Evolutionary conservation across 2,888 invertebrate species (phyloP), one percentile per base, ranked within the genome.

Genomic region (Conchocele bisecta): DNA sequence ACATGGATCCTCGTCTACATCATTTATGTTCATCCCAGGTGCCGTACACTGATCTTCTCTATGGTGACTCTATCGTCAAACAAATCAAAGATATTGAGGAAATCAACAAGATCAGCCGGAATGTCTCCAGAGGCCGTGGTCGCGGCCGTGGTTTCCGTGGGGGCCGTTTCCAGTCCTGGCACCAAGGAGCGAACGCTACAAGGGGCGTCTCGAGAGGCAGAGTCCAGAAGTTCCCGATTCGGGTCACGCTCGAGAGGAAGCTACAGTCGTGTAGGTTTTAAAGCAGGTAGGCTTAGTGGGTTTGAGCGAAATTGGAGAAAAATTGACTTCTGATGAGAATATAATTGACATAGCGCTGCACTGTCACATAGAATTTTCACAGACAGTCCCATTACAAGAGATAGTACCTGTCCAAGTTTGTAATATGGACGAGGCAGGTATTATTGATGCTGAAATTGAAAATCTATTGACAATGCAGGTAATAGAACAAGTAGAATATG

Each of bases 261-360:
- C n/a, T n/a, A n/a, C n/a, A n/a, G n/a, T n/a, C n/a, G n/a, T n/a
- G 7, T 17, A 20, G 28, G 20, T 6, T 63, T 69, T 61, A 20
- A 37, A 51, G 69, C 63, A 28, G 69, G 63, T 51, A 63, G 63
- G 29, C 28, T 69, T 24, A 24, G 37, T 15, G n/a, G 37, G 26
- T 64, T 37, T 35, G 39, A 37, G 13, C 54, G 54, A 58, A 70
- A 70, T 59, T 70, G 70, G 64, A 70, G 64, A 64, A 64, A 64
- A n/a, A 48, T 7, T 69, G 6, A 69, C 69, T 6, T 26, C 13
- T 26, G 69, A 69, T 69, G 35, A 41, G 13, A 70, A 58, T 64
- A 33, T 70, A 42, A 24, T 66, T 29, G 66, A 61, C 17, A 61
- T 61, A 22, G 61, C 31, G 11, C 22, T 29, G n/a, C 61, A 61